Conservation (phyloP, 2,888 invertebrate genomes). For the Nasonovia ribisnigri region DNA sequence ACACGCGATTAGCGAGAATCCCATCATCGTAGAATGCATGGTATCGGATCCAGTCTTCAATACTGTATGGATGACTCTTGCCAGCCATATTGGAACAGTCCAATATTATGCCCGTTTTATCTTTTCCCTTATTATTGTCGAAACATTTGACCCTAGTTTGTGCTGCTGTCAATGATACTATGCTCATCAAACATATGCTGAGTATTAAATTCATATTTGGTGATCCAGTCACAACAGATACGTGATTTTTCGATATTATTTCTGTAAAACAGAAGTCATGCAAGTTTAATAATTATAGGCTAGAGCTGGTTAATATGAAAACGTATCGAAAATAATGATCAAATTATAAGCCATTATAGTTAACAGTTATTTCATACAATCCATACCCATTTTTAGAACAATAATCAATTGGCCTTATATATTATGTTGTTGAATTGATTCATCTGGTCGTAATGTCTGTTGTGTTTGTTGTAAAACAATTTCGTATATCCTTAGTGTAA, state of each 20-base stretch:
- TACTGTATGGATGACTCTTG: not conserved
- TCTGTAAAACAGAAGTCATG: not conserved
- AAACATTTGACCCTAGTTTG: constrained; percentile 44
- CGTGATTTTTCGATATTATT: not conserved
- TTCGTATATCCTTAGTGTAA: not conserved
- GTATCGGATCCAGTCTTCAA: constrained; percentile 41
- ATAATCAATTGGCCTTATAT: not conserved
- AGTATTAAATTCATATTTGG: not conserved
- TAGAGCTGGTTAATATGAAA: not conserved
- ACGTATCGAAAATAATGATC: not conserved
- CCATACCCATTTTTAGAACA: constrained; percentile 42
- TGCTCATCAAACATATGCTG: not conserved
- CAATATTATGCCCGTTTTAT: not conserved
- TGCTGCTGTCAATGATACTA: not conserved
- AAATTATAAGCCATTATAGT: not conserved
- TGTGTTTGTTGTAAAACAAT: not conserved
- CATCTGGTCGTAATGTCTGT: not conserved
- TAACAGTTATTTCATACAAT: not conserved
- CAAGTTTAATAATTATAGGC: not conserved
- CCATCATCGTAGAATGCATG: constrained; percentile 33
- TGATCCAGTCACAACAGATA: not conserved
- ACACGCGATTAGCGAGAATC: constrained; percentile 5
- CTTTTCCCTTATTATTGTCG: constrained; percentile 9
- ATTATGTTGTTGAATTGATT: not conserved
- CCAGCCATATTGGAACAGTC: constrained; percentile 38